A percentile compares a stretch with the other conserved stretches of the same genome.
Conservation (phyloP, 2,888 invertebrate genomes). For the Apodemia duryi region DNA sequence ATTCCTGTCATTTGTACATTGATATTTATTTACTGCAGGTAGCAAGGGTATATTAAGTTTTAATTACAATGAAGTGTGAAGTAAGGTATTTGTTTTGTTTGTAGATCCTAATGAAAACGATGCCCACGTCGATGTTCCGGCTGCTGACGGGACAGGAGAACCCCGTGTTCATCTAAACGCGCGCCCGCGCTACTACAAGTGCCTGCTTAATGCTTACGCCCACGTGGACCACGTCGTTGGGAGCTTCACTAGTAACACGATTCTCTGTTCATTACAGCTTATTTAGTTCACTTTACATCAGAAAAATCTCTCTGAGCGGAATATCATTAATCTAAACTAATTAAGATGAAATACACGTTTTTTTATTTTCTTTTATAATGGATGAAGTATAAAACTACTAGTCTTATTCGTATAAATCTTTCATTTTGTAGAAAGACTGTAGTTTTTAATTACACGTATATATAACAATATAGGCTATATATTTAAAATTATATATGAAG, state of each 20-base stretch:
- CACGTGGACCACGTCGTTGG: conserved; percentile 6
- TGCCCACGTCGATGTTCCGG: conserved; percentile 99
- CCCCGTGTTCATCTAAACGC: conserved; percentile 95
- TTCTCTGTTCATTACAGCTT: not conserved
- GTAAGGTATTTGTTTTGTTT: conserved; percentile 38
- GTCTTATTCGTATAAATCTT: no score
- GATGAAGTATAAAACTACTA: no score
- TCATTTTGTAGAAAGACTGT: no score
- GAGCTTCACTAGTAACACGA: not conserved
- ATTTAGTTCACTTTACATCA: not conserved
- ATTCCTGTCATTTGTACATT: conserved; percentile 6
- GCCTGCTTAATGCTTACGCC: conserved; percentile 67
- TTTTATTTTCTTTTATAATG: no score
- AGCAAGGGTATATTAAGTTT: no score
- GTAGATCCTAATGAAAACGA: conserved; percentile 99
- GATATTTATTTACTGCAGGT: no score
- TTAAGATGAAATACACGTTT: not conserved
- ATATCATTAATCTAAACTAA: not conserved
- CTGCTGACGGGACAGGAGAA: conserved; percentile 99
- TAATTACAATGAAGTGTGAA: no score
- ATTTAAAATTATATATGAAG: no score
- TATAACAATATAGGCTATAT: no score
- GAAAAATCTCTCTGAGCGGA: not conserved
- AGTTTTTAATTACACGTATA: no score
- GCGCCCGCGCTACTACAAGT: conserved; percentile 69